Base-by-base conservation (phyloP, 2,888 invertebrate species). In the Allophyes oxyacanthae region DNA sequence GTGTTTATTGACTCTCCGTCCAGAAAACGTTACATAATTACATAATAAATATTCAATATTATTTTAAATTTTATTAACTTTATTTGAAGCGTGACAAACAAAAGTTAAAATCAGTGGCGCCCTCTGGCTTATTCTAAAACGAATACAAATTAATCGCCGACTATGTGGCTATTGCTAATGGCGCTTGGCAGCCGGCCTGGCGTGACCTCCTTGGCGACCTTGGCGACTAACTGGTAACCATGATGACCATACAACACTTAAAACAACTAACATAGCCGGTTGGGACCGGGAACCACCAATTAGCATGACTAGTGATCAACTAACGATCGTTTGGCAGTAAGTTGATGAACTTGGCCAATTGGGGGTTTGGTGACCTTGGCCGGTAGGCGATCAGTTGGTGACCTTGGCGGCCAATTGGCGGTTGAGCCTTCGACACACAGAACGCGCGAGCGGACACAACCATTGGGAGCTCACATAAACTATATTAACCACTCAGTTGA, bases 1-100 rank as follows among this genome's bases (percentile, higher is more conserved):
- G 89, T 92, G 93, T 94, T 94, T 94, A 94, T 93, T 94, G 94
- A 94, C 93, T 89, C 81, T 84, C 84, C 88, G 92, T 92, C 91
- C 89, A 89, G 87, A 89, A 90, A 91, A 89, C 87, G 85, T 90
- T 90, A 91, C 87, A 88, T 86, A 83, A 83, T 75, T 79, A 20
- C 20, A 20, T 20, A 85, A 87, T 91, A 88, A 88, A 89, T 85
- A 89, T 81, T 64, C 71, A 72, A 79, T 72, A 70, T 20, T 20
- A 78, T 84, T 87, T 80, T 84, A 9, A 87, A 87, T 88, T 89
- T 90, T 89, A 88, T 70, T 66, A 88, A 86, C 80, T 82, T 87
- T 87, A 87, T 85, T 87, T 86, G 90, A 94, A 94, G 94, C 94
- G 92, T 94, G 93, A 89, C 56, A 71, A 75, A 75, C 64, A 45